Percentiles rank a stretch among this genome's conserved stretches.
Evolutionary conservation across 2,797 vertebrate genomes (phyloP).

Genomic region (Mormyrus proboscirostris): DNA sequence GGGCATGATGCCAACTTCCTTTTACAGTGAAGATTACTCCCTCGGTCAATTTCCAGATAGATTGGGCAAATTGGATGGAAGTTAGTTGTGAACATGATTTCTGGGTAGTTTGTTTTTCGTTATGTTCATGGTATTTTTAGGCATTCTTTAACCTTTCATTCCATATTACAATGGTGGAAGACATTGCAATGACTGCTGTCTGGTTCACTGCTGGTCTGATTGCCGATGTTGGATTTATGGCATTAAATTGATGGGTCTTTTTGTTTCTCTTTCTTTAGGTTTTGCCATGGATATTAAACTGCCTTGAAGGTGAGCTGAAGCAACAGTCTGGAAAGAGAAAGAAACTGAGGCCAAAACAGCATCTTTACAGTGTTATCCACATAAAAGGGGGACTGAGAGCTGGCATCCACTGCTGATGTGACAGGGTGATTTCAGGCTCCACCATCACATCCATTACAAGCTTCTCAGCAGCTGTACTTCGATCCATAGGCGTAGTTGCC

Average conservation of each 20-base stretch:
- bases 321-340: not conserved
- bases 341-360: not conserved
- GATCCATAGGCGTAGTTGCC: not conserved
- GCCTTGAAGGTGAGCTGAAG: not conserved
- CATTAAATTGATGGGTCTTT: not conserved
- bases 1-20: not conserved
- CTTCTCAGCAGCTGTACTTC: not conserved
- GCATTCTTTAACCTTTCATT: not conserved
- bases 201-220: not conserved
- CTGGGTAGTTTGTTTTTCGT: not conserved
- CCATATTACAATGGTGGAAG: not conserved
- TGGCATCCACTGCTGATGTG: not conserved
- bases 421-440: not conserved
- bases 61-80: not conserved
- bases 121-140: not conserved
- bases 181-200: not conserved
- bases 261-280: conserved; percentile 4
- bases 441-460: not conserved
- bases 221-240: not conserved
- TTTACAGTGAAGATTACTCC: conserved; percentile 3
- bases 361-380: not conserved
- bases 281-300: not conserved
- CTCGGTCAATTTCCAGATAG: not conserved
- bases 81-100: not conserved
- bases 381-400: not conserved